phyloP scores from a whole-genome alignment of 1,140 invertebrate species.

The Anagrus nilaparvatae region DNA sequence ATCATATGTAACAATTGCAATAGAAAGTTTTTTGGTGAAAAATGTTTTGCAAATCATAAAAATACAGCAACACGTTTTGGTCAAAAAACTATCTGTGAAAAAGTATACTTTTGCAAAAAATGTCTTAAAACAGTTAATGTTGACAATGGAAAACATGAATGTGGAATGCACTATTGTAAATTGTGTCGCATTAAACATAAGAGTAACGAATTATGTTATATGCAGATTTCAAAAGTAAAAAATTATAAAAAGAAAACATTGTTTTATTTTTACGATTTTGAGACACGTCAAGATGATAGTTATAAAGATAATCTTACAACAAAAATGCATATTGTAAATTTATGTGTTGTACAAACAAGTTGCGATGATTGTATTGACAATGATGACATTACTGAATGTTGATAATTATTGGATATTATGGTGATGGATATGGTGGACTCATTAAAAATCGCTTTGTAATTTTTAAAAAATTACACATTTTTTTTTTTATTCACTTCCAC shows the following conservation, averaged over 20 bases:
- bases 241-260: background rate
- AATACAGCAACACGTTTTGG: background rate
- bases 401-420: too few species aligned
- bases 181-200: too few species aligned
- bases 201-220: too few species aligned
- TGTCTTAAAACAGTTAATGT: background rate
- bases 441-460: too few species aligned
- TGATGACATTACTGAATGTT: too few species aligned
- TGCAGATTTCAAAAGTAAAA: too few species aligned
- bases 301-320: background rate
- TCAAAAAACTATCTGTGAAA: background rate
- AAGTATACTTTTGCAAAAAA: background rate
- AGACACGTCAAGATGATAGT: background rate
- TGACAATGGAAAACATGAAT: background rate
- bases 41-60: background rate
- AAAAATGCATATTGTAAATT: background rate
- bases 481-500: too few species aligned
- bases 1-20: background rate
- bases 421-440: too few species aligned
- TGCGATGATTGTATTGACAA: too few species aligned
- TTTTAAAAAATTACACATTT: too few species aligned
- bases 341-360: background rate
- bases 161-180: too few species aligned
- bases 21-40: background rate
- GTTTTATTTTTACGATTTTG: background rate